Conservation (phyloP, 2,888 invertebrate genomes). For the Leptopilina myrica region DNA sequence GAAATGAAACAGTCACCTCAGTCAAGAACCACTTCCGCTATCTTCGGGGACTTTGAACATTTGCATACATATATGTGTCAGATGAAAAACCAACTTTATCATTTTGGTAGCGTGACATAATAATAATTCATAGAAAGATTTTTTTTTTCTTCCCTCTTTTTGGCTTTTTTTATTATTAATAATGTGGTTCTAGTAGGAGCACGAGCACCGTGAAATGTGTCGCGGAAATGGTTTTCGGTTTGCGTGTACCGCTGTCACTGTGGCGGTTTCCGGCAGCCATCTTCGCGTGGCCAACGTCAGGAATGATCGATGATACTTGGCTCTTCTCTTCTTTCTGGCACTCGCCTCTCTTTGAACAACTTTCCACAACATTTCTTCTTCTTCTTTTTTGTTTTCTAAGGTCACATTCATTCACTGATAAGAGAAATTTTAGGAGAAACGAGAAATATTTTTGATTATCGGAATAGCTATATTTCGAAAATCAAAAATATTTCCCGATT, state of each 20-base stretch:
- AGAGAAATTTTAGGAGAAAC: neutral
- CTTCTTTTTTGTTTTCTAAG: too few relatives aligned
- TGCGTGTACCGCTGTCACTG: constrained; percentile 68
- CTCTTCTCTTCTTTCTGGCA: constrained; percentile 49
- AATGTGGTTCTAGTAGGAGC: neutral
- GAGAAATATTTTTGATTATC: too few relatives aligned
- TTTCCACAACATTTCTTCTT: neutral
- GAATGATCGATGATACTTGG: constrained; percentile 60
- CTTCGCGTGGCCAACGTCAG: constrained; percentile 56
- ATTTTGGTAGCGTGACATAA: neutral
- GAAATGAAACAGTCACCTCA: neutral
- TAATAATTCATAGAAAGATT: constrained; percentile 1
- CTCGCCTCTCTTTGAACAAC: neutral
- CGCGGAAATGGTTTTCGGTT: constrained; percentile 65
- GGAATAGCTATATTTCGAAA: too few relatives aligned
- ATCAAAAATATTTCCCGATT: too few relatives aligned
- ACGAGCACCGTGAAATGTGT: constrained; percentile 24
- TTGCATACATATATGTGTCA: neutral
- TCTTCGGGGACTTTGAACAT: neutral
- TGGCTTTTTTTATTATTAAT: neutral
- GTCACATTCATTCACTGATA: neutral
- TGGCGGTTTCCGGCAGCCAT: constrained; percentile 58
- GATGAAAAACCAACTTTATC: constrained; percentile 6
- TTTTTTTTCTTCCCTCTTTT: neutral
- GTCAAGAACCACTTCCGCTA: neutral